These are phyloP conservation scores for Leptopilina boulardi DNA, from an alignment of 1,140 invertebrate species.

Conservation along the genomic window DNA sequence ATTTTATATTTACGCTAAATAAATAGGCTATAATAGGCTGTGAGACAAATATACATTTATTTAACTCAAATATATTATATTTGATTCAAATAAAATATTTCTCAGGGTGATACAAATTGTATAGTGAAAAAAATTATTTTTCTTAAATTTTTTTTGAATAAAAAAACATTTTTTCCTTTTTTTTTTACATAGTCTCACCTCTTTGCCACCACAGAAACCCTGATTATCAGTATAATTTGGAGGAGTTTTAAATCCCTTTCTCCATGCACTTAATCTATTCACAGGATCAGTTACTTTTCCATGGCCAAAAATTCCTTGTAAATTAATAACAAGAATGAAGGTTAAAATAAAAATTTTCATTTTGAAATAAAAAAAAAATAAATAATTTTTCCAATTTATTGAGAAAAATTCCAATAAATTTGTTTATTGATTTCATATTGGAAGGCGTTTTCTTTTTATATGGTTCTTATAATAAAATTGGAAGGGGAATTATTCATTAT, in stretches of 20 bases:
- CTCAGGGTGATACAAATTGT: too few species aligned
- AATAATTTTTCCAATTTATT: background rate
- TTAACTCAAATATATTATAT: too few species aligned
- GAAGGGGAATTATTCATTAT: constrained; percentile 5
- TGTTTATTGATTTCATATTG: background rate
- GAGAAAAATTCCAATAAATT: background rate
- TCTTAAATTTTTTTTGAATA: background rate
- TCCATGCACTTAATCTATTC: constrained; percentile 67
- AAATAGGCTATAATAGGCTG: too few species aligned
- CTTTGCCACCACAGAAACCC: constrained; percentile 44
- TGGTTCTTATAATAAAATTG: background rate
- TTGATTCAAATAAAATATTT: too few species aligned
- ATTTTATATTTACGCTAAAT: too few species aligned
- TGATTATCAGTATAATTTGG: constrained; percentile 58
- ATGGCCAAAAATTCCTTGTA: constrained; percentile 58
- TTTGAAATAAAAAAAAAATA: background rate
- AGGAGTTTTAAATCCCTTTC: constrained; percentile 60
- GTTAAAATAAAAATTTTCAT: background rate
- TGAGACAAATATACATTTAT: too few species aligned
- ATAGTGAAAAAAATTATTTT: too few species aligned
- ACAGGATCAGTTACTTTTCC: constrained; percentile 68
- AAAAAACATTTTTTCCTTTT: background rate
- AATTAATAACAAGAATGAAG: constrained; percentile 11
- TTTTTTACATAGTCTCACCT: constrained; percentile 48
- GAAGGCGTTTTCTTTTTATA: background rate